Base-by-base conservation (phyloP, 2,888 invertebrate species). In the Lasius fuliginosus region DNA sequence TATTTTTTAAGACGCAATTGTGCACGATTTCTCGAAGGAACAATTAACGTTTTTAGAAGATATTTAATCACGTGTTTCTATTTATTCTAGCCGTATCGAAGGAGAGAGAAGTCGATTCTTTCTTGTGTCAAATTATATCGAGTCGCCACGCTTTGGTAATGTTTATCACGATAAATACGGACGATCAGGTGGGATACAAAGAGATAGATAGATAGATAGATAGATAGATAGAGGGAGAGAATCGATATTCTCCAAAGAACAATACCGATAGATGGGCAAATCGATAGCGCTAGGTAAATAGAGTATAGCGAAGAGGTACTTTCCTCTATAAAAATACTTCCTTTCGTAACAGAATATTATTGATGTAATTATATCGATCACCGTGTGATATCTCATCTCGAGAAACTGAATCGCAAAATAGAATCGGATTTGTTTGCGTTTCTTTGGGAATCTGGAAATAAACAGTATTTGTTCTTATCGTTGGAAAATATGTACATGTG, bases 261-360 rank as follows among this genome's bases (percentile, higher is more conserved):
- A 49, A 64, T 64, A 23, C 23, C 8, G n/a, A 62, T 15, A 46
- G n/a, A 18, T 18, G 15, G n/a, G 36, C 23, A 65, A 76, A 67
- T 76, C 49, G 53, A 76, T 76, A 76, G 12, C 27, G 12, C 36
- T 74, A 23, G 36, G 1, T 74, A 56, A n/a, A 73, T 49, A 64
- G 23, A 75, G 23, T 36, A 65, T 6, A 12, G n/a, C 11, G 8
- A 53, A 76, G 8, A 65, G 12, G 15, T 49, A 53, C 42, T 64
- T 33, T 30, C 15, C 46, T 74, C 6, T 8, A 12, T 76, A 53
- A 67, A 64, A 67, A 56, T 53, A 67, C 0, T 76, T 53, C 36
- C 18, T 27, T 12, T 9, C 18, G 27, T 8, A 15, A 18, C 6
- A 53, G 23, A 36, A 64, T 53, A 27, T 36, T 27, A 64, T 53